Conservation (phyloP, 2,797 vertebrate genomes). For the Scolopax bukidnonensis region DNA sequence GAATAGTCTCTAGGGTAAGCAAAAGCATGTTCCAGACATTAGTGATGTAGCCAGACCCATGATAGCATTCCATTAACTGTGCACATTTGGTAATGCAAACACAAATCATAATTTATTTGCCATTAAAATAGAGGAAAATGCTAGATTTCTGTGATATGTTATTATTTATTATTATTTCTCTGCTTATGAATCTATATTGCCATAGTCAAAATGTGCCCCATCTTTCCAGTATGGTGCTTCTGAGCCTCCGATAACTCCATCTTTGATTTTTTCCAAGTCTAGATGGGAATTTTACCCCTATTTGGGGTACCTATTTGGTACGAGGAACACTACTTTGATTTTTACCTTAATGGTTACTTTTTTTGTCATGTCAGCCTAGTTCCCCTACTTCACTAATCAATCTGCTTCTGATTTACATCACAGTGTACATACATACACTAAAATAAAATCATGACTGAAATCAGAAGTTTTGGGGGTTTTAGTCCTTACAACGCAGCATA, state of each 20-base stretch:
- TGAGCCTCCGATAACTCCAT: neutral
- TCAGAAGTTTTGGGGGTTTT: neutral
- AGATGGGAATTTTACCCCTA: neutral
- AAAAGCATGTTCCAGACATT: neutral
- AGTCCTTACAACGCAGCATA: neutral
- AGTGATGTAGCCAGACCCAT: neutral
- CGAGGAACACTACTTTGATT: neutral
- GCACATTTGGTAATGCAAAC: neutral
- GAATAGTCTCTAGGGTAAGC: neutral
- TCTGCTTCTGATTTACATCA: neutral
- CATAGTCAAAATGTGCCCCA: neutral
- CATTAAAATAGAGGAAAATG: neutral
- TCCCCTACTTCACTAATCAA: neutral
- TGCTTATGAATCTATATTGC: neutral
- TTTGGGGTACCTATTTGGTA: neutral
- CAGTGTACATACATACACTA: neutral
- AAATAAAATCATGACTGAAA: neutral
- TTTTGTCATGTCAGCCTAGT: neutral
- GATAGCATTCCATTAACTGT: neutral
- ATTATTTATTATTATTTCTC: neutral
- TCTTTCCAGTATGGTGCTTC: neutral
- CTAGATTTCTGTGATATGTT: neutral
- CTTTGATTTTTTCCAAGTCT: neutral
- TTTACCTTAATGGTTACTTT: neutral
- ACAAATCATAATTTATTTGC: neutral